Percentiles rank a stretch among this genome's conserved stretches.
These are phyloP conservation scores for Anagrus nilaparvatae DNA, from an alignment of 1,140 invertebrate species.

Conservation along the genomic window DNA sequence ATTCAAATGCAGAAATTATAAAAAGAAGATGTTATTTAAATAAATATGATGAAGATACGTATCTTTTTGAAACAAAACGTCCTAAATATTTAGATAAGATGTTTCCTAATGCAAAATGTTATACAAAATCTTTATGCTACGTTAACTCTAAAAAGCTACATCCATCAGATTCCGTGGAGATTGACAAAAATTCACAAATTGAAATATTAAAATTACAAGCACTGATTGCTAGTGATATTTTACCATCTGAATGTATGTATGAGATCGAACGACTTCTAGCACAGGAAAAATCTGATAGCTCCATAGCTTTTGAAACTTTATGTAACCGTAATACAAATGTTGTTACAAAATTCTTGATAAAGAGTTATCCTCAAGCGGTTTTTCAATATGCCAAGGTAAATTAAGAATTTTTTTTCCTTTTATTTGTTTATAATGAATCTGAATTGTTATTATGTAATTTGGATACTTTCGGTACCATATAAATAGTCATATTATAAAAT, in stretches of 20 bases:
- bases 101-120: slow-evolving; percentile 36
- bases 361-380: slow-evolving; percentile 47
- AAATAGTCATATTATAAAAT: neutral
- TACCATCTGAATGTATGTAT: slow-evolving; percentile 36
- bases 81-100: slow-evolving; percentile 43
- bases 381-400: slow-evolving; percentile 49
- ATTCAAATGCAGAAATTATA: slow-evolving; percentile 22
- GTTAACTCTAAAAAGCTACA: too few species aligned
- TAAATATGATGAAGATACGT: slow-evolving; percentile 30
- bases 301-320: slow-evolving; percentile 33
- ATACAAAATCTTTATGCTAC: slow-evolving; percentile 20
- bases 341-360: slow-evolving; percentile 35
- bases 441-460: too few species aligned
- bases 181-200: slow-evolving; percentile 20
- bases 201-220: slow-evolving; percentile 38
- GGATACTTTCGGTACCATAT: neutral
- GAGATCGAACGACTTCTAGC: slow-evolving; percentile 38
- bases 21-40: slow-evolving; percentile 11
- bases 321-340: slow-evolving; percentile 27
- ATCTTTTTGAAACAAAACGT: slow-evolving; percentile 38
- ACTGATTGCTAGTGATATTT: slow-evolving; percentile 32
- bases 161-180: slow-evolving; percentile 13
- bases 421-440: slow-evolving; percentile 1
- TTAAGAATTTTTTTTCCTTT: neutral
- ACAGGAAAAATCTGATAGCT: slow-evolving; percentile 33